phyloP scores from a whole-genome alignment of 2,113 vertebrate genomes.

The Apteryx mantelli region DNA sequence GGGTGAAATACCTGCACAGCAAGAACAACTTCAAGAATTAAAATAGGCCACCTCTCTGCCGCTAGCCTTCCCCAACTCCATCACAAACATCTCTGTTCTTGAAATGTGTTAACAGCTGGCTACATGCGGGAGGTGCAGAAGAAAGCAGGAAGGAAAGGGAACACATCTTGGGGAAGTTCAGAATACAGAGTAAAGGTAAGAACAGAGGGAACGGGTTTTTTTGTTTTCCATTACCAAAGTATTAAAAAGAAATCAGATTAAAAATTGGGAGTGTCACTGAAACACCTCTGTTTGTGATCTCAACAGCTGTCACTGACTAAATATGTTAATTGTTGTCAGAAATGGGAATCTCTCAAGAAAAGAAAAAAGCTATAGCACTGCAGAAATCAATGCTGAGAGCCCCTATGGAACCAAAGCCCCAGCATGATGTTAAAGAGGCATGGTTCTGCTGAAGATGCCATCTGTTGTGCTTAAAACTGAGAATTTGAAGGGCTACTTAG shows the following conservation, averaged over 20 bases:
- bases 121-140: not conserved
- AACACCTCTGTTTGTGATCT: not conserved
- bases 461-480: not conserved
- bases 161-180: not conserved
- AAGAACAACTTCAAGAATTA: constrained; percentile 13
- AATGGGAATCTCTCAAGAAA: not conserved
- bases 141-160: not conserved
- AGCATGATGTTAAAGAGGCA: not conserved
- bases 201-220: not conserved
- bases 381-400: not conserved
- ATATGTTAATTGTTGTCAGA: not conserved
- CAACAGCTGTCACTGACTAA: not conserved
- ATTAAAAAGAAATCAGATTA: not conserved
- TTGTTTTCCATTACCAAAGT: not conserved
- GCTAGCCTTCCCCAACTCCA: not conserved
- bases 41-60: not conserved
- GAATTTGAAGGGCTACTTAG: not conserved
- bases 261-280: not conserved
- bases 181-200: not conserved
- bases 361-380: not conserved
- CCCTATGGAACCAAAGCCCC: not conserved
- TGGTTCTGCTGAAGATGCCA: not conserved
- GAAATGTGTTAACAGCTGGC: not conserved
- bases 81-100: not conserved
- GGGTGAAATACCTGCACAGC: not conserved